Base-by-base conservation (phyloP, 2,888 invertebrate genomes). In the Hyalella azteca region DNA sequence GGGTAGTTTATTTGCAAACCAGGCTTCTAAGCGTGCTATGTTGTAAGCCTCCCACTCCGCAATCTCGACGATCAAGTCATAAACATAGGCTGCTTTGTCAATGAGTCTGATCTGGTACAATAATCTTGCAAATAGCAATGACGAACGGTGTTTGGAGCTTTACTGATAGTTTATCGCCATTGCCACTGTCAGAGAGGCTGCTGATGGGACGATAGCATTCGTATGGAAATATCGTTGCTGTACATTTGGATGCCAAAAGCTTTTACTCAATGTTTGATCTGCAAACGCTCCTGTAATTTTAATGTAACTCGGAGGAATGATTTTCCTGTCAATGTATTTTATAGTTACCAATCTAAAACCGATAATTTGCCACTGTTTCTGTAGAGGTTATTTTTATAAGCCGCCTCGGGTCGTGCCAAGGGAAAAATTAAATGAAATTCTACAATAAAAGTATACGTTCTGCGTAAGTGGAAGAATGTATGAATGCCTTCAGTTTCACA, bases 51-150 rank as follows among this genome's bases (percentile, higher is more conserved):
- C 66, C 39, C 66, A 36, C 5, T 66, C 36, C 66, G 66, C 29
- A 66, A 66, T 66, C 66, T 66, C n/a, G 32, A 45, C n/a, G 36
- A 66, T 66, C 66, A 66, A 66, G 66, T 66, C 66, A 29, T 66
- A 66, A 66, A 66, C 66, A 66, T 36, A n/a, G 66, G 36, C 36
- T 66, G 66, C 36, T 66, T 59, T 66, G 66, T 66, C 66, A 66
- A 66, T 66, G 36, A 66, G 66, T 66, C 66, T 36, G 66, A 66
- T 66, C 66, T 22, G 36, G n/a, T 29, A 36, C 66, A 66, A 29
- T 66, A 32, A 66, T 66, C 29, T 29, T 36, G 15, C 66, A 66
- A 66, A 66, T 66, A 3, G 66, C 66, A 36, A 66, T 66, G 66
- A 66, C 66, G 66, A 66, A 66, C 66, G 66, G 11, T 9, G 9